Evolutionary conservation across 2,113 vertebrate species (phyloP), one percentile per base, ranked within the genome.

Genomic region (Corynorhinus townsendii): DNA sequence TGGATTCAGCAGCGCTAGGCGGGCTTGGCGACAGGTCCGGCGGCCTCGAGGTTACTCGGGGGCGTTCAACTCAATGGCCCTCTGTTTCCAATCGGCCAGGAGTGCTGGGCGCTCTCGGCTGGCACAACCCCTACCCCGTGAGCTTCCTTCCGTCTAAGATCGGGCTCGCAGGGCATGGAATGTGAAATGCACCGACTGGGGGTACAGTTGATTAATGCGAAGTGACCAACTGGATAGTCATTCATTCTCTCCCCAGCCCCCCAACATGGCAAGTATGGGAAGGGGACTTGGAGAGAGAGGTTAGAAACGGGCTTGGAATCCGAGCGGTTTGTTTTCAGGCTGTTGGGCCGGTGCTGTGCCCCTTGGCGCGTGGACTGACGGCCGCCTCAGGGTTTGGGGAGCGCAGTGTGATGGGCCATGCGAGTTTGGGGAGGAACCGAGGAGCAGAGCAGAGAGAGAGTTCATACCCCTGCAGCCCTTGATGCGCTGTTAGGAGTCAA

Each of bases 41-140:
- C 94, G 11, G 89, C 19, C 77, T 38, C n/a, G 75, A 76, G 94
- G 96, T 97, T 95, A 97, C 93, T 97, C 81, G 43, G 35, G 95
- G 93, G 35, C 92, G 7, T 91, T 85, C 49, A n/a, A 20, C 88
- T 96, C 93, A 94, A 68, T 83, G 82, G 84, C 59, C 68, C 28
- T 85, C 59, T 92, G 87, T 75, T 72, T 52, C 26, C 68, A 62
- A 52, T 35, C 59, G 35, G 81, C 90, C 85, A 62, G 77, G 66
- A 90, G 66, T 38, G 38, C 76, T 76, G 30, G 71, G 85, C 26
- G 85, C 26, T 22, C 16, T 71, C 38, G 3, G 64, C 45, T 64
- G 38, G 47, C 69, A 1, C 24, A 35, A 8, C 26, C 49, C 22
- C 71, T 72, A 5, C 30, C 15, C 62, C 15, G 6, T 7, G 47